Conservation (phyloP, 2,797 vertebrate species). For the Petrocephalus schoutedeni region DNA sequence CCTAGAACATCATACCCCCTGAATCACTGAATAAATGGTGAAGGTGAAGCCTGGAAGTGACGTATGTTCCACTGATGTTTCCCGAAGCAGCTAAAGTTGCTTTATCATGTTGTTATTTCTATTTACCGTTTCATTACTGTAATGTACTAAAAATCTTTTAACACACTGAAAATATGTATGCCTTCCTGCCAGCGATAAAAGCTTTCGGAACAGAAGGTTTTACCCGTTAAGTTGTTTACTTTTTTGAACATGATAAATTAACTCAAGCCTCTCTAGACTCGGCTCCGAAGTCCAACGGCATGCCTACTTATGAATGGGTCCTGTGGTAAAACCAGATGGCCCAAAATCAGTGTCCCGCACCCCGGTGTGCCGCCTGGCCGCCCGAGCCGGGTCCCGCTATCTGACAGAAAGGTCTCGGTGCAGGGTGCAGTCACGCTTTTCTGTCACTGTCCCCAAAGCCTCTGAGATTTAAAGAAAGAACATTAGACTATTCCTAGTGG, state of each 20-base stretch:
- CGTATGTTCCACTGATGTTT: background rate
- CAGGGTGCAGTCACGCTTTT: slow-evolving; percentile 43
- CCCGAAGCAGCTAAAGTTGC: background rate
- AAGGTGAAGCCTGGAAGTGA: background rate
- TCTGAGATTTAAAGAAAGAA: slow-evolving; percentile 64
- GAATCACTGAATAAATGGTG: background rate
- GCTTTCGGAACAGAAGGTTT: background rate
- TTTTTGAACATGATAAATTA: background rate
- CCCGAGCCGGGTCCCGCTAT: slow-evolving; percentile 1
- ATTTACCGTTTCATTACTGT: background rate
- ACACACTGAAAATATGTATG: slow-evolving; percentile 7
- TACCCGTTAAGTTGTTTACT: background rate
- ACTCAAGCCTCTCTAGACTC: background rate
- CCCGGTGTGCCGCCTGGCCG: background rate
- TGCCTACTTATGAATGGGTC: background rate
- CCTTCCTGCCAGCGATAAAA: background rate
- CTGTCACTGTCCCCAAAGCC: slow-evolving; percentile 62
- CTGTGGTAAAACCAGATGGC: background rate
- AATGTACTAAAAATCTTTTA: background rate
- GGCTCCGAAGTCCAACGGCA: background rate
- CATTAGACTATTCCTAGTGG: slow-evolving; percentile 71
- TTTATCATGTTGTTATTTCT: background rate
- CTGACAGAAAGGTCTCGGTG: slow-evolving; percentile 65
- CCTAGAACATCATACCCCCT: background rate
- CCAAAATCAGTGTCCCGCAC: background rate